phyloP scores from a whole-genome alignment of 2,888 invertebrate species.

The Rhagonycha lutea region DNA sequence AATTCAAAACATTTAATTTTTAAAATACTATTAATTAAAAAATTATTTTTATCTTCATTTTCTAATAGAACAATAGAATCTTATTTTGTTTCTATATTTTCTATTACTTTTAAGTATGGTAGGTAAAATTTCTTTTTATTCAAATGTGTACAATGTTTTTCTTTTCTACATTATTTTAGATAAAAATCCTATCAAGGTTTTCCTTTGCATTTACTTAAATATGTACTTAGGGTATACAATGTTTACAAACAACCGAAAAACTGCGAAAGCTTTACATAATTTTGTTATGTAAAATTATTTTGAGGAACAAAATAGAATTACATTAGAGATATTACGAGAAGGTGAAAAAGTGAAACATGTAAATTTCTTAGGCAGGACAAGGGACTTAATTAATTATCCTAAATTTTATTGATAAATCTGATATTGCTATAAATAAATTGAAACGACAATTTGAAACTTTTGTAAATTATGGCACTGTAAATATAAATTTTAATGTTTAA shows the following conservation, averaged over 20 bases:
- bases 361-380: neutral
- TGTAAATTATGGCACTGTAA: slow-evolving; percentile 26
- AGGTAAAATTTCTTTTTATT: no score
- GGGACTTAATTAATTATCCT: neutral
- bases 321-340: neutral
- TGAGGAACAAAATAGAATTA: neutral
- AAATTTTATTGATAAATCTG: neutral
- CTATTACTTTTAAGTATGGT: no score
- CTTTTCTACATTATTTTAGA: neutral
- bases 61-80: no score
- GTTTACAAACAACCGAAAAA: no score
- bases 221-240: no score
- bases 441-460: neutral
- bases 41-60: no score
- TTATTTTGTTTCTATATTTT: no score
- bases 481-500: slow-evolving; percentile 24
- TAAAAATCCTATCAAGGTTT: neutral
- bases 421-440: neutral
- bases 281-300: neutral
- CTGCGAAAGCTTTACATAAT: no score
- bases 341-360: neutral
- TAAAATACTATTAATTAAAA: no score
- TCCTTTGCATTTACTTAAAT: no score
- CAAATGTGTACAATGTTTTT: neutral
- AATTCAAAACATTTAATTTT: no score